phyloP scores from a whole-genome alignment of 1,140 invertebrate genomes.

The Macrostomum lignano region DNA sequence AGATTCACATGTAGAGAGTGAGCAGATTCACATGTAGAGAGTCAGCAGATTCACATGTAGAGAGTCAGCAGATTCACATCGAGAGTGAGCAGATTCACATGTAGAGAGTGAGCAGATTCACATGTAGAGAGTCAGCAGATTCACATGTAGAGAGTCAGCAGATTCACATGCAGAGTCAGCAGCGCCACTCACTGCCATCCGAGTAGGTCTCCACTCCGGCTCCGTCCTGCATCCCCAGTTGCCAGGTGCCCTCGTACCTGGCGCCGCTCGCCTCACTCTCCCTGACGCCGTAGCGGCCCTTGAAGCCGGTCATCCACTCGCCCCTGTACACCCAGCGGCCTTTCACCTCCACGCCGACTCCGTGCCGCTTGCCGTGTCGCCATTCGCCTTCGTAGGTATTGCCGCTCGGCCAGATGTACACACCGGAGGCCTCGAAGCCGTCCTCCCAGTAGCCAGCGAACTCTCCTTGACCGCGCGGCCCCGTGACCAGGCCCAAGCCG shows the following conservation, averaged over 20 bases:
- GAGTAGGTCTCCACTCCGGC: conserved; percentile 97
- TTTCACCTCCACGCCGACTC: conserved; percentile 73
- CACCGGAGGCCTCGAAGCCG: conserved; percentile 90
- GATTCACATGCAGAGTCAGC: neutral
- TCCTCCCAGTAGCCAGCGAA: conserved; percentile 94
- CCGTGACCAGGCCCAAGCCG: conserved; percentile 28
- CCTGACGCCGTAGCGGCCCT: conserved; percentile 83
- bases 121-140: too few species aligned
- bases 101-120: too few species aligned
- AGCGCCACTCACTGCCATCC: conserved; percentile 49
- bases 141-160: neutral
- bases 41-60: too few species aligned
- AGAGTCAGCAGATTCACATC: neutral
- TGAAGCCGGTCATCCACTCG: conserved; percentile 98
- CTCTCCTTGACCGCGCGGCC: conserved; percentile 55
- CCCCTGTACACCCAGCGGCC: conserved; percentile 87
- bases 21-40: too few species aligned
- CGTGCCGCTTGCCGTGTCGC: conserved; percentile 95
- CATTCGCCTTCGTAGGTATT: conserved; percentile 90
- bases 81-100: neutral
- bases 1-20: too few species aligned
- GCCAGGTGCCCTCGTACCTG: conserved; percentile 97
- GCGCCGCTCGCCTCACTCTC: conserved; percentile 73
- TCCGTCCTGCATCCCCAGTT: conserved; percentile 84
- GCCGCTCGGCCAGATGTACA: conserved; percentile 89